Conservation (phyloP, 2,888 invertebrate genomes). For the Peribatodes rhomboidaria region DNA sequence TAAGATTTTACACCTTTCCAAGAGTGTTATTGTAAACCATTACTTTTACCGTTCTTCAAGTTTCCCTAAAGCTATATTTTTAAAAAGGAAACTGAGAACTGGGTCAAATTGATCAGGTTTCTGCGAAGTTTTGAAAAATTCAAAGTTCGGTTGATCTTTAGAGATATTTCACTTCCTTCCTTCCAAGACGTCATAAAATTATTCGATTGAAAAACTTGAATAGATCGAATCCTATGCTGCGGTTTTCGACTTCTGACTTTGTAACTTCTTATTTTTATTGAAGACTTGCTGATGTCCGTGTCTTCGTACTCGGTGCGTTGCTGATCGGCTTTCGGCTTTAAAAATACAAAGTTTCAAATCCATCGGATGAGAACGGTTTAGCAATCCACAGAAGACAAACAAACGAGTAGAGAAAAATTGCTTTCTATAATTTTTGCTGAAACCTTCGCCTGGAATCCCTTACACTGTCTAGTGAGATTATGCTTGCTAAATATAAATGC, state of each 20-base stretch:
- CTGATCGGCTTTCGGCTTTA: no score
- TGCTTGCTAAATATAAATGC: conserved; percentile 7
- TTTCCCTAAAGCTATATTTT: conserved; percentile 45
- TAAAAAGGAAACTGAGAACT: conserved; percentile 49
- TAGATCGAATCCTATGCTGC: conserved; percentile 59
- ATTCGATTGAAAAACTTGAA: conserved; percentile 49
- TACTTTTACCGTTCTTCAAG: conserved; percentile 51
- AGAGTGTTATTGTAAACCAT: conserved; percentile 48
- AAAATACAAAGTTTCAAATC: no score
- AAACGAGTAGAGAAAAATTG: no score
- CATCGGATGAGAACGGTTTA: no score
- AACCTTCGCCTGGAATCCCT: neutral
- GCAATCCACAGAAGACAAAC: no score
- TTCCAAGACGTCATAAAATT: conserved; percentile 53
- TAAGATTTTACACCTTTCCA: conserved; percentile 35
- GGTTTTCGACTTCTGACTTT: conserved; percentile 49
- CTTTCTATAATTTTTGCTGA: no score
- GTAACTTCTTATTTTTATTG: conserved; percentile 32
- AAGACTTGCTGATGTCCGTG: no score
- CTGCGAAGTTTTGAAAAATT: conserved; percentile 41
- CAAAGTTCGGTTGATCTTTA: conserved; percentile 31
- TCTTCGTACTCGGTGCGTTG: no score
- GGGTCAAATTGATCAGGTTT: conserved; percentile 53
- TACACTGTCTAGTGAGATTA: neutral
- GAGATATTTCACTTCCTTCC: conserved; percentile 46